A percentile compares a stretch with the other conserved stretches of the same genome.
Conservation (phyloP, 2,113 vertebrate species). For the Romanogobio albipinnatus region DNA sequence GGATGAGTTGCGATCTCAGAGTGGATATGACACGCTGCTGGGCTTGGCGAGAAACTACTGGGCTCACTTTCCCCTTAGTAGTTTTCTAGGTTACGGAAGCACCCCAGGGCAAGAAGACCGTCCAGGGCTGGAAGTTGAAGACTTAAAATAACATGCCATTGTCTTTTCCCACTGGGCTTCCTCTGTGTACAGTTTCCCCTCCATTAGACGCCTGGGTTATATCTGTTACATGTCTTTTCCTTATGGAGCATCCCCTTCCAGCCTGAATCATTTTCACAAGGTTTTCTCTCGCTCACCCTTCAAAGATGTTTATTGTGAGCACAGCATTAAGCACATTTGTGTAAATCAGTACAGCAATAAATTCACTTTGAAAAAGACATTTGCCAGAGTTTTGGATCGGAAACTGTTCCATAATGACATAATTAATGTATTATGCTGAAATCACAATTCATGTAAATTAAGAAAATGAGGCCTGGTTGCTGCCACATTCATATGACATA, state of each 20-base stretch:
- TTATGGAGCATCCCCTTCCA: not conserved
- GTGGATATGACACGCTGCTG: conserved; percentile 57
- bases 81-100: conserved; percentile 66
- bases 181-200: not conserved
- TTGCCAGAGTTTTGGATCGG: not conserved
- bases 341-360: not conserved
- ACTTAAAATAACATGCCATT: conserved; percentile 9
- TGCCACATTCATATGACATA: not conserved
- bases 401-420: not conserved
- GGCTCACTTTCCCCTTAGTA: conserved; percentile 73
- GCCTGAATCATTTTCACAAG: not conserved
- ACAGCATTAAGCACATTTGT: not conserved
- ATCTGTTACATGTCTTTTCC: conserved; percentile 10
- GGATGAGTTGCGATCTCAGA: conserved; percentile 67
- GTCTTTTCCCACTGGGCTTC: not conserved
- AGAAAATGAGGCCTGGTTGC: not conserved
- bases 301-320: not conserved
- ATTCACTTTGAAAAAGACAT: not conserved
- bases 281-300: not conserved
- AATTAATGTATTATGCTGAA: too few relatives aligned
- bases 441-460: not conserved
- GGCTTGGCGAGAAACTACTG: conserved; percentile 73
- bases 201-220: not conserved
- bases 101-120: conserved; percentile 46
- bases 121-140: conserved; percentile 42